Conservation (phyloP, 2,888 invertebrate species). For the Apotomis turbidana region DNA sequence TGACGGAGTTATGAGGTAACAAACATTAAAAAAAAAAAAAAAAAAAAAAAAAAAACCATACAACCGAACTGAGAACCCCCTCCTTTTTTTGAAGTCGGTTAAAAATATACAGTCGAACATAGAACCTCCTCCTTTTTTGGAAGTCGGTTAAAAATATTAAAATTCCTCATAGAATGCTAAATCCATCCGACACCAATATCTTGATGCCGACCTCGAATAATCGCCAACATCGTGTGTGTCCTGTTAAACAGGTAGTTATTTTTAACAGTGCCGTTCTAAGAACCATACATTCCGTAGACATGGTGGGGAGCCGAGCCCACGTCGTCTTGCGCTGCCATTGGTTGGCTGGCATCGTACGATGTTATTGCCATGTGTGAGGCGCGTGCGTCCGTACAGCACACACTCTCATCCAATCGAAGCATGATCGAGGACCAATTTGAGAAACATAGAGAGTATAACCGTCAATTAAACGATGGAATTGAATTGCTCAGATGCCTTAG, state of each 20-base stretch:
- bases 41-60: no score
- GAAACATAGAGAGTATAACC: conserved; percentile 58
- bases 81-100: no score
- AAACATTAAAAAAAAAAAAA: no score
- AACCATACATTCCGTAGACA: conserved; percentile 72
- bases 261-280: conserved; percentile 78
- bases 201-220: conserved; percentile 71
- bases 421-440: conserved; percentile 74
- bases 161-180: background rate
- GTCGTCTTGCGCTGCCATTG: conserved; percentile 67
- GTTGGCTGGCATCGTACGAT: conserved; percentile 77
- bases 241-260: conserved; percentile 78
- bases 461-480: conserved; percentile 63
- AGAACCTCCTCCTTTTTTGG: no score
- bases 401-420: conserved; percentile 64
- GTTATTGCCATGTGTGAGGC: conserved; percentile 64
- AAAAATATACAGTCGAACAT: no score
- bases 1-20: no score
- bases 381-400: conserved; percentile 58
- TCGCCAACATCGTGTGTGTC: conserved; percentile 59
- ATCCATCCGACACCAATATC: conserved; percentile 42
- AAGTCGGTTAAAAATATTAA: no score
- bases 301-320: conserved; percentile 83
- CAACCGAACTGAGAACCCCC: no score
- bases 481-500: conserved; percentile 75